Percentiles rank a stretch among this genome's conserved stretches.
Conservation (phyloP, 92 coral and sea anemone genomes). For the Heliopora coerulea region DNA sequence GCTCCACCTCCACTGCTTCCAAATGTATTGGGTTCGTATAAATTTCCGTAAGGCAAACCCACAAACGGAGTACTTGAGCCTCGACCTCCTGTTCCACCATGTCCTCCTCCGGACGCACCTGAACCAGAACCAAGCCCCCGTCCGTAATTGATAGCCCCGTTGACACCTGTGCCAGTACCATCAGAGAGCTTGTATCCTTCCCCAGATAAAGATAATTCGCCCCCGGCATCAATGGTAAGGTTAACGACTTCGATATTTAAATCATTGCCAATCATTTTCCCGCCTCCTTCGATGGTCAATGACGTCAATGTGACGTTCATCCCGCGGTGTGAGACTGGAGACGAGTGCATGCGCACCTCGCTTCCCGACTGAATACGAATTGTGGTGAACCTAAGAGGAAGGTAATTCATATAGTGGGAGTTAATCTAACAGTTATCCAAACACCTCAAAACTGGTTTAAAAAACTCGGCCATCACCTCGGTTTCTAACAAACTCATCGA, state of each 20-base stretch:
- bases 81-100: slow-evolving; percentile 94
- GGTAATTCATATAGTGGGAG: too few species aligned
- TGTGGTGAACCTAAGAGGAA: slow-evolving; percentile 56
- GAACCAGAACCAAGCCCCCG: slow-evolving; percentile 62
- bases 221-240: slow-evolving; percentile 80
- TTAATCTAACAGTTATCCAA: too few species aligned
- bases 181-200: slow-evolving; percentile 65
- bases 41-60: slow-evolving; percentile 82
- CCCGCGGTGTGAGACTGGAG: slow-evolving; percentile 77
- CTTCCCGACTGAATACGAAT: slow-evolving; percentile 82
- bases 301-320: slow-evolving; percentile 82
- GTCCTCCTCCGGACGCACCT: slow-evolving; percentile 94
- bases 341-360: slow-evolving; percentile 67
- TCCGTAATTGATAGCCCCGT: slow-evolving; percentile 76
- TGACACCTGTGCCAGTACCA: slow-evolving; percentile 68
- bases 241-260: slow-evolving; percentile 71
- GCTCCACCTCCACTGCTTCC: slow-evolving; percentile 96
- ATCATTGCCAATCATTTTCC: slow-evolving; percentile 67
- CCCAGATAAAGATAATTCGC: slow-evolving; percentile 61
- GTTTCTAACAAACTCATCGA: too few species aligned
- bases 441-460: too few species aligned
- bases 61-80: slow-evolving; percentile 69
- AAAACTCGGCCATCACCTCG: too few species aligned
- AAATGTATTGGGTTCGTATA: slow-evolving; percentile 87
- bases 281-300: slow-evolving; percentile 95